Base-by-base conservation (phyloP, 2,113 vertebrate species). In the Takifugu bimaculatus region DNA sequence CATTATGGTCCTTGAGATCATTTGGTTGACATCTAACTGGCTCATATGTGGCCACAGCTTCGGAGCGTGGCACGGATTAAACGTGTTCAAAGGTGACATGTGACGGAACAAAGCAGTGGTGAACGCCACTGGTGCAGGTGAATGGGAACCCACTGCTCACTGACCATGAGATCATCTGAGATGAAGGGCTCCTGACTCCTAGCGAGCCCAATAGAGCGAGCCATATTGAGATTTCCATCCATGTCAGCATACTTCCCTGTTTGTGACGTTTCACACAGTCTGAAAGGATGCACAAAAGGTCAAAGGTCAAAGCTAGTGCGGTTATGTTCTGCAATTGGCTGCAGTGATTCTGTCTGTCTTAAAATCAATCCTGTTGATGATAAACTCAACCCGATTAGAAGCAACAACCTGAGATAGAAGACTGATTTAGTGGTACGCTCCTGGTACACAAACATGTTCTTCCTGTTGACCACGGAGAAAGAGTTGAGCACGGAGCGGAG, bases 381-480 rank as follows among this genome's bases (percentile, higher is more conserved):
- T 47, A 1, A 7, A 45, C 14, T 45, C 1, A 45, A 48, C 45
- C 5, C 4, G 7, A 50, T 25, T 10, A 26, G 9, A 26, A 13
- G 32, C 51, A n/a, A 70, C 54, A 27, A 92, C 91, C 90, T 88
- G 79, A 92, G 96, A 81, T 99, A 99, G 90, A 96, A 99, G 50
- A 99, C 96, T 1, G 95, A 94, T 82, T 96, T 97, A 4, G 95
- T 98, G 32, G 94, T 91, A 15, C 96, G 93, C 65, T 99, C 97
- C 87, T 99, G 96, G 82, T 99, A 99, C 58, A 99, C 95, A 83
- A 98, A 99, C 97, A 99, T 97, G 79, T 97, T 99, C 87, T 99
- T 99, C 81, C 96, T 92, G 91, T 99, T 99, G 70, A 93, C 94
- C 75, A 99, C 95, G 1, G 93, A 97, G 89, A 99, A 99, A 55